Evolutionary conservation across 2,888 invertebrate genomes (phyloP), one percentile per base, ranked within the genome.

Genomic region (Lochmaea capreae): DNA sequence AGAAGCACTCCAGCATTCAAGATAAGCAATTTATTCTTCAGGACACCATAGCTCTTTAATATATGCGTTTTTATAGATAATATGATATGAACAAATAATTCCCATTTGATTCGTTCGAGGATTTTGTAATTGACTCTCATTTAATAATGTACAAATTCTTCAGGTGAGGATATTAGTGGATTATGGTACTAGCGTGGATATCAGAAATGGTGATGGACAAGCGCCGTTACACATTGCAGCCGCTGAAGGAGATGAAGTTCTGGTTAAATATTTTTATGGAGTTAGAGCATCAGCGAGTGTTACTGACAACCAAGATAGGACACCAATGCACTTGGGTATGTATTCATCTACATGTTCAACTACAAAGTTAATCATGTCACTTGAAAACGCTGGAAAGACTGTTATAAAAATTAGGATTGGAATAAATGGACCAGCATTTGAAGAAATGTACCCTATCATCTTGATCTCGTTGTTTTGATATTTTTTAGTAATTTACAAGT

Each of bases 221-320:
- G 97, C 99, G 0, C 92, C 98, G 0, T 88, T 99, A 65, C 99
- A 99, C 86, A 95, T 99, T 79, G 97, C 98, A 0, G 97, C 98
- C 4, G 95, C 96, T 49, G 96, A 97, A 85, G 99, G 99, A 0
- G 98, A 99, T 85, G 98, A 99, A 84, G 91, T 93, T 0, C 89
- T 98, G 77, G 94, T 99, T 61, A 98, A 98, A 87, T 97, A 97
- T 87, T 96, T 99, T 86, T 97, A 97, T 86, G 94, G 96, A 65
- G 95, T 97, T 71, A 92, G 97, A 81, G 99, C 98, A 14, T 97
- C 97, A 80, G 97, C 99, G 5, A 95, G 96, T 81, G 94, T 98
- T 81, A 92, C 95, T 72, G 99, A 99, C 88, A 96, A 97, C 87
- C 97, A 97, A 90, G 99, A 99, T 88, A 93, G 98, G 63, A 98